These are phyloP conservation scores for Amblyraja radiata DNA, from an alignment of 2,797 vertebrate genomes.

Conservation along the genomic window DNA sequence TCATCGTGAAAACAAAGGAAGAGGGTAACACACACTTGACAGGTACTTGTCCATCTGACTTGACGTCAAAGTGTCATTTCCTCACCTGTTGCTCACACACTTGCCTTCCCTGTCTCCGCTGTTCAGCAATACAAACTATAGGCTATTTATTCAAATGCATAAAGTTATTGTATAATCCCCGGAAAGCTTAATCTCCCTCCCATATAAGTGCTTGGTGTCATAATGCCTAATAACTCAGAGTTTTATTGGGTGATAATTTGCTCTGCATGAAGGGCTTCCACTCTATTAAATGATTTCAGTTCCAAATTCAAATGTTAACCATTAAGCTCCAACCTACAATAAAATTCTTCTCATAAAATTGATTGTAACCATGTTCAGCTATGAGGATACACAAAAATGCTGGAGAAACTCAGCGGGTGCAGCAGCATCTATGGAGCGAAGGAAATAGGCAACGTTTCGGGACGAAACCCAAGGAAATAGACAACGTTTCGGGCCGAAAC, in stretches of 20 bases:
- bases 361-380: neutral
- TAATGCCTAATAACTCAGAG: neutral
- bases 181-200: neutral
- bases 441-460: too few species aligned
- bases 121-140: neutral
- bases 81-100: neutral
- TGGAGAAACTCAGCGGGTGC: too few species aligned
- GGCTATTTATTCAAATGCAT: neutral
- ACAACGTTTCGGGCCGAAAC: too few species aligned
- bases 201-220: neutral
- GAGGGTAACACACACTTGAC: neutral
- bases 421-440: too few species aligned
- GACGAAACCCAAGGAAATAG: too few species aligned
- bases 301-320: neutral
- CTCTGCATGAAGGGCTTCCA: neutral
- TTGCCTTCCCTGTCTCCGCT: neutral
- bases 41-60: neutral
- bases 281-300: neutral
- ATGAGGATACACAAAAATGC: too few species aligned
- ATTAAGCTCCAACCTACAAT: neutral
- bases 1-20: neutral
- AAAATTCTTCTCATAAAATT: neutral
- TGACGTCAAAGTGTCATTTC: neutral
- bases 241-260: neutral
- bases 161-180: neutral